phyloP scores from a whole-genome alignment of 2,113 vertebrate species.

The Pavo muticus region DNA sequence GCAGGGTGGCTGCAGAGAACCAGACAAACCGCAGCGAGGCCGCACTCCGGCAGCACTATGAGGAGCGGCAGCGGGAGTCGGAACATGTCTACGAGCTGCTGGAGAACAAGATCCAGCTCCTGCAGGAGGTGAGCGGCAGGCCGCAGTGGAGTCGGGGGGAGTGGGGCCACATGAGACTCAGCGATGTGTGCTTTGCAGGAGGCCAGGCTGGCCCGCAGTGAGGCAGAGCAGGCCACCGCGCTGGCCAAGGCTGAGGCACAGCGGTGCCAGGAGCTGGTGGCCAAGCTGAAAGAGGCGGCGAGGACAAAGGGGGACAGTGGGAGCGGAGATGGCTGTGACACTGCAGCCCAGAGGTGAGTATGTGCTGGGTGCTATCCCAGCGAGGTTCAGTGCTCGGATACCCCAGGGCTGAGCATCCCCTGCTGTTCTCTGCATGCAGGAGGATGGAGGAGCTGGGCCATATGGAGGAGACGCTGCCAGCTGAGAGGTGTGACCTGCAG shows the following conservation, averaged over 20 bases:
- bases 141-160: rapidly evolving
- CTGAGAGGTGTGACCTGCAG: conserved; percentile 75
- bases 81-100: conserved; percentile 85
- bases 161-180: not conserved
- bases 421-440: conserved; percentile 66
- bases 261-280: conserved; percentile 81
- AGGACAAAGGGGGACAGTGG: conserved; percentile 70
- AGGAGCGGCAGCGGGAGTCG: conserved; percentile 84
- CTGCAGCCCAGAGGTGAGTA: conserved; percentile 79
- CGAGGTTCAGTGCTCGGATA: not conserved
- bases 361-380: not conserved
- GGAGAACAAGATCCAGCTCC: conserved; percentile 86
- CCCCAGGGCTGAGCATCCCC: not conserved
- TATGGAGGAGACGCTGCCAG: conserved; percentile 78
- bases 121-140: conserved; percentile 83
- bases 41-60: conserved; percentile 78
- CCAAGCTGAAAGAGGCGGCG: conserved; percentile 77
- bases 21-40: conserved; percentile 84
- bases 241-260: conserved; percentile 82
- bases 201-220: conserved; percentile 81
- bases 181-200: conserved; percentile 74
- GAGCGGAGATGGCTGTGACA: not conserved
- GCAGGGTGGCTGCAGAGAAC: conserved; percentile 80
- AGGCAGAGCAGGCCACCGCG: conserved; percentile 78
- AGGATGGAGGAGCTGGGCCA: conserved; percentile 81